Base-by-base conservation (phyloP, 92 coral and sea anemone species). In the Epizoanthus ramosus region DNA sequence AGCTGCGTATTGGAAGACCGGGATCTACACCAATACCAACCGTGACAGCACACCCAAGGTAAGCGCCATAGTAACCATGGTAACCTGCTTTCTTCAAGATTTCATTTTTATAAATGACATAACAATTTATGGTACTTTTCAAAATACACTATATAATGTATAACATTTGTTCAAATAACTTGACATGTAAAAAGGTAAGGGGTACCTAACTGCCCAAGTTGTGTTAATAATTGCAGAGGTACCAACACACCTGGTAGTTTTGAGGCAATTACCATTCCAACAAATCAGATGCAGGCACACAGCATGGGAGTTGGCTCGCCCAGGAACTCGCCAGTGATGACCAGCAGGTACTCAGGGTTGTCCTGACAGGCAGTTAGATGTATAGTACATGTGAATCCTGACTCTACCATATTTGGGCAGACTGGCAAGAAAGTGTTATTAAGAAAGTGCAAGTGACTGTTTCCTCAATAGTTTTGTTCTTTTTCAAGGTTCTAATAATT, bases 181-280 rank as follows among this genome's bases (percentile, higher is more conserved):
- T n/a, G 43, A 37, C 5, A 37, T 37, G 6, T 37, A 37, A 37
- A 37, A 37, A 1, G 43, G 6, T 37, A 37, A 37, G 2, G 6
- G 43, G 43, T 37, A 3, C 43, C 43, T 37, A 37, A 3, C 43
- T 37, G 4, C 43, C 43, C 43, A 37, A 37, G 43, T 6, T 37
- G 43, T 37, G 39, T 35, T 35, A 37, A 37, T 37, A 37, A 4
- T 67, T 67, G 8, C 22, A 87, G 91, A 71, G 84, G 88, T 18
- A 93, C 93, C 10, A 89, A 80, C 72, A 91, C 92, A 63, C 95
- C 95, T 3, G 95, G 95, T 3, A 72, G 61, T 43, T 80, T 80
- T 25, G 95, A 89, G 65, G 86, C 95, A 16, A 28, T 0, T 28
- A 76, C 58, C 65, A 89, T 89, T 6, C 95, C 95, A 0, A 79